These are phyloP conservation scores for Stictonetta naevosa DNA, from an alignment of 2,113 vertebrate species.

Conservation along the genomic window DNA sequence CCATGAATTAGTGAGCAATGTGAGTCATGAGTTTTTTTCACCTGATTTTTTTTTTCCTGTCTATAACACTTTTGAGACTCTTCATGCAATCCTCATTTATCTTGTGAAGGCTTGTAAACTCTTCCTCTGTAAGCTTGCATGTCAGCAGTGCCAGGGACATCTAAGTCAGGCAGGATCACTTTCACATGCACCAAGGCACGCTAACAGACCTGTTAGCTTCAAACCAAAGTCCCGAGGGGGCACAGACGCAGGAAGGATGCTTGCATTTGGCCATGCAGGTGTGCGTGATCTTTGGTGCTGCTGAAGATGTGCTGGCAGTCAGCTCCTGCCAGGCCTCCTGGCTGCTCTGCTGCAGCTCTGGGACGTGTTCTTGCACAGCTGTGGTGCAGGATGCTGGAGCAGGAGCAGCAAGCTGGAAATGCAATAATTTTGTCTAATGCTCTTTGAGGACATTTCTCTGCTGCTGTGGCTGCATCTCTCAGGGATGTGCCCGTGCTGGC, in stretches of 20 bases:
- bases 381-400: not conserved
- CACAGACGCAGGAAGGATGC: not conserved
- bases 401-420: not conserved
- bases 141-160: not conserved
- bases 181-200: rapidly evolving
- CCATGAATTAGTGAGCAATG: not conserved
- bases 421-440: not conserved
- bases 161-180: not conserved
- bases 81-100: not conserved
- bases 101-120: not conserved
- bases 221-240: not conserved
- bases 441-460: not conserved
- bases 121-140: not conserved
- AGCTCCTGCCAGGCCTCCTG: not conserved
- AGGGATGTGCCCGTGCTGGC: rapidly evolving
- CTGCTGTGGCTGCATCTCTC: not conserved
- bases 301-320: not conserved
- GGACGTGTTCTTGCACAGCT: not conserved
- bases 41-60: not conserved
- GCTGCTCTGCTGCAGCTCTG: not conserved
- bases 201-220: not conserved
- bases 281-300: no score
- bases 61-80: not conserved
- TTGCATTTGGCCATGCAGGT: not conserved
- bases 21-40: not conserved